Evolutionary conservation across 1,140 invertebrate species (phyloP).

Genomic region (Gonioctena quinquepunctata): DNA sequence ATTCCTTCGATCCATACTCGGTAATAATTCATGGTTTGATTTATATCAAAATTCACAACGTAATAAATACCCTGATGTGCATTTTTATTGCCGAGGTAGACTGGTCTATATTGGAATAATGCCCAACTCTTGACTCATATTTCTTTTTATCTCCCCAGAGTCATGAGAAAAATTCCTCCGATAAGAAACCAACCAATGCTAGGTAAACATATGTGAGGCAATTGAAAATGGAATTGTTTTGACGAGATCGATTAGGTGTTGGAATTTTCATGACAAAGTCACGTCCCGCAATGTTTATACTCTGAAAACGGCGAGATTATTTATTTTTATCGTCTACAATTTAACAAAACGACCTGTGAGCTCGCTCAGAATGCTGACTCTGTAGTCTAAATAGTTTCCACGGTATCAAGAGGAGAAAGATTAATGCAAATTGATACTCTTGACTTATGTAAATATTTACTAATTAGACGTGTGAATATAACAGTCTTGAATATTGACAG

Average conservation of each 20-base stretch:
- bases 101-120: too few relatives aligned
- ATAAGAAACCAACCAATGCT: not conserved
- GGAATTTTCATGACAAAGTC: slow-evolving; percentile 10
- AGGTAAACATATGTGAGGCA: not conserved
- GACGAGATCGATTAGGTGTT: slow-evolving; percentile 8
- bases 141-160: not conserved
- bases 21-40: too few relatives aligned
- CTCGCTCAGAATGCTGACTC: not conserved
- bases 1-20: too few relatives aligned
- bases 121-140: not conserved
- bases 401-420: not conserved
- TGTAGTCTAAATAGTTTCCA: not conserved
- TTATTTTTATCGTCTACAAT: slow-evolving; percentile 12
- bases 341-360: slow-evolving; percentile 4
- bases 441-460: slow-evolving; percentile 3
- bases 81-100: too few relatives aligned
- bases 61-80: too few relatives aligned
- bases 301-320: not conserved
- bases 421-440: slow-evolving; percentile 6
- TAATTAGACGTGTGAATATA: slow-evolving; percentile 1
- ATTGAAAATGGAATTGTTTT: slow-evolving; percentile 4
- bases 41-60: too few relatives aligned
- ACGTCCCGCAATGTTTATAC: slow-evolving; percentile 7
- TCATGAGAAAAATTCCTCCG: not conserved
- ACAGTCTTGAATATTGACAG: not conserved